Evolutionary conservation across 2,113 vertebrate genomes (phyloP), one percentile per base, ranked within the genome.

Genomic region (Neodontobutis hainanensis): DNA sequence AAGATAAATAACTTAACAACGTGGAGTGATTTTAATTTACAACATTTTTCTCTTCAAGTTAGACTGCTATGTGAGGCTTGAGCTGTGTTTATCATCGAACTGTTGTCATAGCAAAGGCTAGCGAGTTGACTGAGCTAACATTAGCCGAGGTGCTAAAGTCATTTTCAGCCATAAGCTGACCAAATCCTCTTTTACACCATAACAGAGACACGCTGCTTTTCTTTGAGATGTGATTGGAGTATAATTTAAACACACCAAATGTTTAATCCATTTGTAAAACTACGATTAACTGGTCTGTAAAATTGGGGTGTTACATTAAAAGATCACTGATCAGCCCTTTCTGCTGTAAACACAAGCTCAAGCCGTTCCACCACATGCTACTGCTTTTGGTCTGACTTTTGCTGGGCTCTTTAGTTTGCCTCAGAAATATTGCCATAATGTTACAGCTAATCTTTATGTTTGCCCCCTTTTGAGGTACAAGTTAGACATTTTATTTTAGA

Each of bases 121-220:
- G 70, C 85, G 71, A 81, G 61, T 71, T 83, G 81, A 83, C 76
- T 65, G 70, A 77, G 90, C 87, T 81, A 82, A 60, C 70, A 70
- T 59, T 90, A 91, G 84, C 87, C 32, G 27, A 32, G 55, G 66
- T 75, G 90, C 86, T 87, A 86, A 86, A 88, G 83, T 85, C 85
- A 86, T 85, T 74, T 85, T 67, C 74, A 84, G 70, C 77, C 81
- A 49, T 86, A 89, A 89, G 78, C 80, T 86, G 85, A 78, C 27
- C 82, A 87, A 88, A 86, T 84, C 82, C 87, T 71, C 6, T 14
- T 73, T 72, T 72, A 77, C 60, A 77, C 53, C 49, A 70, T 6
- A 82, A 88, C 81, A 81, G 85, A 83, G 65, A 71, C 7, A 47
- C 64, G 14, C 56, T 75, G 48, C 35, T 68, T 50, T 55, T 72